Evolutionary conservation across 2,888 invertebrate genomes (phyloP), one percentile per base, ranked within the genome.

Genomic region (Eupithecia exiguata): DNA sequence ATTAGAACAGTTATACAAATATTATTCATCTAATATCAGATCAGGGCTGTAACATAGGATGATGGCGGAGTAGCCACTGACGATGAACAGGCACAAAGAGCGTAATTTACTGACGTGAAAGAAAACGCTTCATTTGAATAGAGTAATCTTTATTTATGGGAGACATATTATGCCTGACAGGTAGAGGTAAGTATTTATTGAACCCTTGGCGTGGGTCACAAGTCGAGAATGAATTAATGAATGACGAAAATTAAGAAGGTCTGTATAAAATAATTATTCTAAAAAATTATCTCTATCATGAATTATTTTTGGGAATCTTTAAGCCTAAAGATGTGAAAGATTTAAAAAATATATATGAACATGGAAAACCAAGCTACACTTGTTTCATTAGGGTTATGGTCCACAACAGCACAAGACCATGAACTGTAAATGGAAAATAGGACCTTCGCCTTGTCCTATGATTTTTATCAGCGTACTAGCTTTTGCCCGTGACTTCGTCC

Each of bases 41-140:
- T 88, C 85, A 86, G 78, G 79, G 82, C 78, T 79, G 83, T 88
- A 83, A 84, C 81, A 80, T 83, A 81, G 84, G 83, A 84, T 86
- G 83, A 80, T 80, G 77, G 76, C 71, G 73, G 65, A 69, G 76
- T 68, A 68, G 75, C 62, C 80, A 81, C 80, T 76, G 77, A 80
- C 74, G 74, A 70, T 75, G 69, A 75, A 21, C 74, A 74, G 72
- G 70, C 77, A 84, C 83, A 84, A 82, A 83, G 78, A 80, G 76
- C 72, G 79, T 83, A 80, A 83, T 82, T 83, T 83, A 85, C 80
- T 77, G 78, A 80, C 53, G 69, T 77, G 73, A 80, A 79, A 75
- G 75, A 78, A 77, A 79, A 68, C 74, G 68, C 63, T 74, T 77
- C 76, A 78, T 80, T 76, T 69, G 78, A 73, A 73, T 77, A 65